A percentile compares a stretch with the other conserved stretches of the same genome.
Evolutionary conservation across 2,113 vertebrate genomes (phyloP).

Genomic region (Hyaena hyaena): DNA sequence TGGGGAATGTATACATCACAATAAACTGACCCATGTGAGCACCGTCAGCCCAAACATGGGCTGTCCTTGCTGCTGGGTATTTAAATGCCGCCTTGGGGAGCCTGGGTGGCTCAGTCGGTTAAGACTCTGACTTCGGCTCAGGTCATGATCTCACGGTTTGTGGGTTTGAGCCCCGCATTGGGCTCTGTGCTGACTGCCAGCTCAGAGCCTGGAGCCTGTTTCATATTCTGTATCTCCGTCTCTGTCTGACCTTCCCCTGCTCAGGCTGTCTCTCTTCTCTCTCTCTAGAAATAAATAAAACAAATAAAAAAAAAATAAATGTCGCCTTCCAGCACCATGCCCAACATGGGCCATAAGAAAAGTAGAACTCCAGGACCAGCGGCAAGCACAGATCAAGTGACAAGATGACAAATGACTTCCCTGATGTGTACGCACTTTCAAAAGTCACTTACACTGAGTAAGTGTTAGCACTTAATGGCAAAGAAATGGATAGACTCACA

Average conservation of each 20-base stretch:
- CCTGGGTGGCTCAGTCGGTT: too few species aligned
- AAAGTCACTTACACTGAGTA: slow-evolving; percentile 43
- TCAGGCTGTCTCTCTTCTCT: too few species aligned
- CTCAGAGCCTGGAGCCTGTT: too few species aligned
- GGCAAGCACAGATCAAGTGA: slow-evolving; percentile 64
- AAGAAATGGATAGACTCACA: slow-evolving; percentile 52
- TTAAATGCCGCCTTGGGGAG: not conserved
- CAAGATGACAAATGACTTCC: slow-evolving; percentile 64
- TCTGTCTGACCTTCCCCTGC: too few species aligned
- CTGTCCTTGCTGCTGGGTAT: slow-evolving; percentile 51
- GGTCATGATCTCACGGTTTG: too few species aligned
- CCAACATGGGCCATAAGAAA: slow-evolving; percentile 10
- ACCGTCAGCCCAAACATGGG: not conserved
- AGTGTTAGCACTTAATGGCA: slow-evolving; percentile 57
- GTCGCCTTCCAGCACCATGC: not conserved
- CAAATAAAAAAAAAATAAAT: too few species aligned
- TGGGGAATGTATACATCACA: not conserved
- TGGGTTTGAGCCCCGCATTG: too few species aligned
- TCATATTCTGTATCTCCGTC: too few species aligned
- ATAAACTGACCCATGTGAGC: not conserved
- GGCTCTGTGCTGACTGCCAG: too few species aligned
- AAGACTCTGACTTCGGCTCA: too few species aligned
- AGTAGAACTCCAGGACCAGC: slow-evolving; percentile 46
- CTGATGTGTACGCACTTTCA: slow-evolving; percentile 64
- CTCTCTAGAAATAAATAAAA: too few species aligned